Base-by-base conservation (phyloP, 1,140 invertebrate species). In the Drosophila bipectinata region DNA sequence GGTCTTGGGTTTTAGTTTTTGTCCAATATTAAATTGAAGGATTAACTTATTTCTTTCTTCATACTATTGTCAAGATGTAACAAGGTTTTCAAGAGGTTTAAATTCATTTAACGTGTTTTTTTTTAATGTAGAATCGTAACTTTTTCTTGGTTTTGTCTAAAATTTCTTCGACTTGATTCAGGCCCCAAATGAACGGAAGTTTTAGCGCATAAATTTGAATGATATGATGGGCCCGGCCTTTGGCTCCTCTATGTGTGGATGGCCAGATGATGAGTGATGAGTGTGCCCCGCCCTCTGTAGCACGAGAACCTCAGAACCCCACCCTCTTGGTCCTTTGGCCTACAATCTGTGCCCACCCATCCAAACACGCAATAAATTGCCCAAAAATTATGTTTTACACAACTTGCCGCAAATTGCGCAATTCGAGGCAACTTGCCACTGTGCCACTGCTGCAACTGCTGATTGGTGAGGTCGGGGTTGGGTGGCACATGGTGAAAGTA, bases 201-300 rank as follows among this genome's bases (percentile, higher is more conserved):
- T 82, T 85, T 82, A 78, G 83, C 78, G 82, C 82, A 85, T 88
- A 85, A 85, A 85, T 88, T 88, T 87, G 66, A 88, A 61, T 82
- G 62, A 68, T 49, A 75, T 39, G 73, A 67, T 69, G 55, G 67
- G 77, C 49, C 61, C 57, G 30, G 57, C 48, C 77, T 54, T 32
- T 37, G n/a, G 48, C 24, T n/a, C 28, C 5, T 41, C 64, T 24
- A 69, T 71, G 64, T 71, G 67, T 59, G 61, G 55, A 55, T 81
- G 74, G 58, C 57, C 73, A 66, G 61, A 67, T 66, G 76, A 72
- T 77, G 80, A 74, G 71, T 56, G 72, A 84, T 72, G 74, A 76
- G 77, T 58, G 64, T 45, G 63, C n/a, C 26, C 26, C 55, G 10
- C 18, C 55, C 34, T 41, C 32, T 48, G 3, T 2, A 8, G 34